A percentile compares a stretch with the other conserved stretches of the same genome.
These are phyloP conservation scores for Cathartes aura DNA, from an alignment of 2,113 vertebrate genomes.

Conservation along the genomic window DNA sequence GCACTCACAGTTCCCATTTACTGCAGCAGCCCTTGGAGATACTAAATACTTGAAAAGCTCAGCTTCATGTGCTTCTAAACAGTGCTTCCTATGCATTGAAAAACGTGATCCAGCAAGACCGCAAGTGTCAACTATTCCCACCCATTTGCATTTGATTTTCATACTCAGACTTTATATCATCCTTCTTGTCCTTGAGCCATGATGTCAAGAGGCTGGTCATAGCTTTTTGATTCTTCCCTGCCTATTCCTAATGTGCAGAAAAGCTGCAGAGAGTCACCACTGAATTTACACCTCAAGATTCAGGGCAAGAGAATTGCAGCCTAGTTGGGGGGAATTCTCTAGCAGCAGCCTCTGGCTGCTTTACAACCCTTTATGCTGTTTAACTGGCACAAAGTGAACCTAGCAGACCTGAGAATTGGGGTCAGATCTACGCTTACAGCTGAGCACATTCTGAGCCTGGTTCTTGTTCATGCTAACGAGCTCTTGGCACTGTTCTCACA, in stretches of 20 bases:
- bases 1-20: neutral
- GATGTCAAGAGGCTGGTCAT: neutral
- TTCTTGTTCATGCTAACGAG: neutral
- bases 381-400: neutral
- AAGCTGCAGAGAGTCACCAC: neutral
- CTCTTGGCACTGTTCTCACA: neutral
- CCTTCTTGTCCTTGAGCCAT: neutral
- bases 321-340: neutral
- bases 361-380: neutral
- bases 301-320: neutral
- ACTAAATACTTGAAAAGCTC: neutral
- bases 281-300: neutral
- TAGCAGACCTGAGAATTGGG: neutral
- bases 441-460: neutral
- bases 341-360: neutral
- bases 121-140: neutral
- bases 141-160: neutral
- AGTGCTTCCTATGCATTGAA: neutral
- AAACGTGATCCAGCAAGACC: neutral
- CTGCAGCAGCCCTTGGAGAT: neutral
- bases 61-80: neutral
- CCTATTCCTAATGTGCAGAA: neutral
- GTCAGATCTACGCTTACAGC: neutral
- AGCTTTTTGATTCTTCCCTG: neutral
- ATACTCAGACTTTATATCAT: neutral